phyloP scores from a whole-genome alignment of 2,888 invertebrate species.

The Cephus pulcher region DNA sequence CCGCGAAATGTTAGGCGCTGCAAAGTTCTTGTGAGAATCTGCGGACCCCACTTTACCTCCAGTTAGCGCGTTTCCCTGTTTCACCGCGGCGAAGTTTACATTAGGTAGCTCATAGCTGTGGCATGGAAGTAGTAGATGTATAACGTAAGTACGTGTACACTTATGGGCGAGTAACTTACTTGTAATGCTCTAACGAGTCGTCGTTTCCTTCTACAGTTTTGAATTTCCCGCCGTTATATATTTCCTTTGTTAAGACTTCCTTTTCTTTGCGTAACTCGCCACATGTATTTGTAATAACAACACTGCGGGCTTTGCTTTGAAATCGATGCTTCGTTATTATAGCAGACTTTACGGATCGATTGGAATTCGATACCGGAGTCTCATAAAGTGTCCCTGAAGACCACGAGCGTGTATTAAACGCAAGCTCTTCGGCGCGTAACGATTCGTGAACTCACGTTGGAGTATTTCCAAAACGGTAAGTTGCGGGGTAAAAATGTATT shows the following conservation, averaged over 20 bases:
- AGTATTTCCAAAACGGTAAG: background rate
- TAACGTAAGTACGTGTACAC: no score
- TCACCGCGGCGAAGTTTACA: no score
- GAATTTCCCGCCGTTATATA: background rate
- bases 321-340: background rate
- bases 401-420: background rate
- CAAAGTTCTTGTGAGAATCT: no score
- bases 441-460: background rate
- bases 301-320: background rate
- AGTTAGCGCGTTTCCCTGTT: no score
- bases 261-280: background rate
- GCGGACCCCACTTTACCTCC: no score
- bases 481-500: background rate
- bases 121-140: no score
- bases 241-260: background rate
- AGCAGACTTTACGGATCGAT: background rate
- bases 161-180: background rate
- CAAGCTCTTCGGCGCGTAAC: background rate
- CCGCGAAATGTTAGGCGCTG: no score
- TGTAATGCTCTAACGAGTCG: background rate
- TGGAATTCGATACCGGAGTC: background rate
- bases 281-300: background rate
- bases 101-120: no score
- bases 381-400: background rate
- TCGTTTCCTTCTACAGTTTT: background rate